Conservation (phyloP, 2,888 invertebrate species). For the Nomada fucata region DNA sequence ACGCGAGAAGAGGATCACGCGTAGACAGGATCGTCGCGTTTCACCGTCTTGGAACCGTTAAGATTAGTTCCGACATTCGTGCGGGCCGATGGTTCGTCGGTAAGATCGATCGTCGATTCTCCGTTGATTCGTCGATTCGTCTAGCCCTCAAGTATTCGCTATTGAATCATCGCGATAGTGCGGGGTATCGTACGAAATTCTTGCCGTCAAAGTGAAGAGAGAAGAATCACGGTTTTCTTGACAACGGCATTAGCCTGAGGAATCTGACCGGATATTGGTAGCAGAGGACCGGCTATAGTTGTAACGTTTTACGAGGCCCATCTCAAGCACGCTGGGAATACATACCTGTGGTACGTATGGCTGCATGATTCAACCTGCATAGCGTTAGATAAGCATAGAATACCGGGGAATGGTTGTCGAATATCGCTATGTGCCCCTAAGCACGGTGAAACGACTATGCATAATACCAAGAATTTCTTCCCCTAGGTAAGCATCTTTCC, state of each 20-base stretch:
- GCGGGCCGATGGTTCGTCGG: not conserved
- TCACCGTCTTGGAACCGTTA: not conserved
- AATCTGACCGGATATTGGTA: constrained; percentile 47
- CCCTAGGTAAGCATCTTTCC: no score
- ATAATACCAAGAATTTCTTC: not conserved
- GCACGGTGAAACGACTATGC: constrained; percentile 20
- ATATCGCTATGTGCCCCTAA: constrained; percentile 37
- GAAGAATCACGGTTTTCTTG: not conserved
- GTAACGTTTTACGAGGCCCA: constrained; percentile 60
- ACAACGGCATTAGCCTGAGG: not conserved
- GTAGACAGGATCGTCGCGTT: constrained; percentile 35
- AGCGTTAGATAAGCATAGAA: constrained; percentile 55
- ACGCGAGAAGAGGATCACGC: constrained; percentile 29
- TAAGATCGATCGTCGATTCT: not conserved
- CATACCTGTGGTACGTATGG: constrained; percentile 30
- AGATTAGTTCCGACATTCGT: constrained; percentile 15
- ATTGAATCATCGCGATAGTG: no score
- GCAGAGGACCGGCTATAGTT: constrained; percentile 44
- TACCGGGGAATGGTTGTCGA: constrained; percentile 30
- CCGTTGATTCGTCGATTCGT: not conserved
- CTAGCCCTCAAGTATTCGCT: no score
- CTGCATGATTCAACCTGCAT: constrained; percentile 37
- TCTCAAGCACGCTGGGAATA: constrained; percentile 11
- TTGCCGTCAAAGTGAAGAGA: no score
- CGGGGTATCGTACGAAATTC: no score